phyloP scores from a whole-genome alignment of 2,113 vertebrate species.

The Motacilla alba region DNA sequence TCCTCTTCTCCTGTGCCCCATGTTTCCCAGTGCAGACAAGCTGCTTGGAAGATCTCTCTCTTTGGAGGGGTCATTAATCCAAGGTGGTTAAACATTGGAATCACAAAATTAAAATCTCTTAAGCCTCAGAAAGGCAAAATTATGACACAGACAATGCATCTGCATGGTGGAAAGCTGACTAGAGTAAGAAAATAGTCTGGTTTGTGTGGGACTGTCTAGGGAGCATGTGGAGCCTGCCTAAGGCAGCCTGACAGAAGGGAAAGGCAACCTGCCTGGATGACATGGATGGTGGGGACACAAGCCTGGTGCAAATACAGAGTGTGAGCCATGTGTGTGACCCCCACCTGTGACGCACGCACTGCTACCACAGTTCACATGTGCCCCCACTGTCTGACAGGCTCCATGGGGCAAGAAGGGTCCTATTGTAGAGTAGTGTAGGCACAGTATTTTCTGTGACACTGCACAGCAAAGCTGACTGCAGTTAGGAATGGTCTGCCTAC shows the following conservation, averaged over 20 bases:
- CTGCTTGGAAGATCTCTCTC: neutral
- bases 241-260: neutral
- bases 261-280: neutral
- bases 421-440: neutral
- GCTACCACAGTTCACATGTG: neutral
- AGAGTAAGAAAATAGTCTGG: neutral
- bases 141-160: neutral
- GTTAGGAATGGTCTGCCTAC: neutral
- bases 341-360: neutral
- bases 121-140: neutral
- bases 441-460: neutral
- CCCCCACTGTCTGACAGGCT: neutral
- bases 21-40: neutral
- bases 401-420: neutral
- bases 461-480: neutral
- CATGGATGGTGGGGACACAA: neutral
- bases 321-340: neutral
- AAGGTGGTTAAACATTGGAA: neutral
- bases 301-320: neutral
- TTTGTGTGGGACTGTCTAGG: accelerated
- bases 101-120: neutral
- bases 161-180: neutral
- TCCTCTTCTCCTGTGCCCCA: neutral
- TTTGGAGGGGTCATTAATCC: neutral
- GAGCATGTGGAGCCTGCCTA: neutral